Conservation (phyloP, 2,113 vertebrate genomes). For the Cyanocitta stelleri region DNA sequence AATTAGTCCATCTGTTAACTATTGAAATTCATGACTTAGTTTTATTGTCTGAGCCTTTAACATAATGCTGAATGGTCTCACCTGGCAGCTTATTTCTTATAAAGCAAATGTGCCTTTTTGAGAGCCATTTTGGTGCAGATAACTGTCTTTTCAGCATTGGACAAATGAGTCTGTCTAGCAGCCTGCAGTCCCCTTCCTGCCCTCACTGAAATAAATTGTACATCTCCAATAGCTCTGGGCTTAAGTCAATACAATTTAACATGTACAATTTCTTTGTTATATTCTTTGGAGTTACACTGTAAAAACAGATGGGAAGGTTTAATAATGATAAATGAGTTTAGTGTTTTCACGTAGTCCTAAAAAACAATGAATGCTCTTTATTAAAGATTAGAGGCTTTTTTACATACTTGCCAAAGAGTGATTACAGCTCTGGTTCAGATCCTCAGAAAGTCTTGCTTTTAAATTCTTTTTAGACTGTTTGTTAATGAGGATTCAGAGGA, state of each 20-base stretch:
- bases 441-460: constrained; percentile 29
- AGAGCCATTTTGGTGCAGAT: constrained; percentile 56
- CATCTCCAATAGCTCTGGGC: constrained; percentile 45
- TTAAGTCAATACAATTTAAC: constrained; percentile 55
- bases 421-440: constrained; percentile 13
- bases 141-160: constrained; percentile 41
- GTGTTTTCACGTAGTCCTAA: constrained; percentile 10
- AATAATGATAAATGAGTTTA: constrained; percentile 50
- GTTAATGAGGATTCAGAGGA: constrained; percentile 58
- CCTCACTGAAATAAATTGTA: constrained; percentile 45
- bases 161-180: constrained; percentile 51
- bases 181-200: constrained; percentile 46
- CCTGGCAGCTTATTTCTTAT: constrained; percentile 55
- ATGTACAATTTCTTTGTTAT: constrained; percentile 44
- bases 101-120: constrained; percentile 42
- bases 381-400: constrained; percentile 36
- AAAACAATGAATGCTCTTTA: constrained; percentile 32
- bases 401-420: neutral
- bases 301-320: constrained; percentile 45
- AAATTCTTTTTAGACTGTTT: constrained; percentile 55
- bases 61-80: constrained; percentile 53
- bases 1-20: constrained; percentile 68
- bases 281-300: neutral
- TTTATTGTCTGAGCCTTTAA: constrained; percentile 47
- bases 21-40: constrained; percentile 56